phyloP scores from a whole-genome alignment of 2,113 vertebrate species.

The Telmatochromis bifrenatus region DNA sequence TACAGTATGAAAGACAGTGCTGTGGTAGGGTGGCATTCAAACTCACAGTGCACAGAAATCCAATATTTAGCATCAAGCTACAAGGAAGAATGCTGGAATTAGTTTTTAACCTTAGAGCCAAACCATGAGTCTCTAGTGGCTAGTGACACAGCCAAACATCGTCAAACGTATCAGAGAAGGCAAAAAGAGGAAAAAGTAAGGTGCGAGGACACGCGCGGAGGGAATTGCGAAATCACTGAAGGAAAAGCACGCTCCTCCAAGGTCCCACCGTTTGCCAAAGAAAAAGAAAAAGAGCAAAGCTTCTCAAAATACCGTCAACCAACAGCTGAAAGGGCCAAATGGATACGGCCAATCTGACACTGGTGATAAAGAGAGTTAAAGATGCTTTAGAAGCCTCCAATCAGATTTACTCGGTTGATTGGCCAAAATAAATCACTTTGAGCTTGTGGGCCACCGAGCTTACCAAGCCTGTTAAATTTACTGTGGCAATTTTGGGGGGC shows the following conservation, averaged over 20 bases:
- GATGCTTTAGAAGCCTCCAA: conserved; percentile 27
- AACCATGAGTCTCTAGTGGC: not conserved
- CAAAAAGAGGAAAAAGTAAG: not conserved
- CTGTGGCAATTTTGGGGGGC: conserved; percentile 13
- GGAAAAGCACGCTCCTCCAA: not conserved
- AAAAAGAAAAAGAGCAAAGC: not conserved
- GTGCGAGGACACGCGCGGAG: not conserved
- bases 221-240: not conserved
- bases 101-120: not conserved
- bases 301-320: conserved; percentile 29
- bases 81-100: not conserved
- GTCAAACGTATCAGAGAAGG: not conserved
- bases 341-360: conserved; percentile 11
- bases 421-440: conserved; percentile 40
- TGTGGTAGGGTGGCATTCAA: not conserved
- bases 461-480: conserved; percentile 34
- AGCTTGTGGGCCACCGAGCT: conserved; percentile 6
- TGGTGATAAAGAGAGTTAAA: conserved; percentile 31
- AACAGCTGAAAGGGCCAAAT: not conserved
- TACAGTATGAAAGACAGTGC: not conserved
- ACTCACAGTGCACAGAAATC: not conserved
- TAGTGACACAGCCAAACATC: not conserved
- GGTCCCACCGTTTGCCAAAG: not conserved
- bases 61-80: not conserved
- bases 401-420: conserved; percentile 44